These are phyloP conservation scores for Bradypus variegatus DNA, from an alignment of 2,797 vertebrate genomes.

Conservation along the genomic window DNA sequence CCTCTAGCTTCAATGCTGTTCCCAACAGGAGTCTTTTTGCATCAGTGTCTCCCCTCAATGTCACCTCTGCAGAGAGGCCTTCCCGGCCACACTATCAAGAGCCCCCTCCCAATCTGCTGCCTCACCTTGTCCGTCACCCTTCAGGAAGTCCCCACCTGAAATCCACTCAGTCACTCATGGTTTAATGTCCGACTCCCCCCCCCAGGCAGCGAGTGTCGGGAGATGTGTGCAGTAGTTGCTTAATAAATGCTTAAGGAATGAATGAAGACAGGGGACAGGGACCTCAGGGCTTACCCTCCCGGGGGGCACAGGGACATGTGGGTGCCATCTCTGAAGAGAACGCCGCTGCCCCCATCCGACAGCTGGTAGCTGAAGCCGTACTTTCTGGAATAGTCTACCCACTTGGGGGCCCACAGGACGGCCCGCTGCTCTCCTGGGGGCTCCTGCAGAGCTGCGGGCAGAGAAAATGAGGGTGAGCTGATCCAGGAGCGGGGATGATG, in stretches of 20 bases:
- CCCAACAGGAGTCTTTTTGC: not conserved
- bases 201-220: not conserved
- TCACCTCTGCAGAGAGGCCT: not conserved
- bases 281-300: conserved; percentile 3
- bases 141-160: not conserved
- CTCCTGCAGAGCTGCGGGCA: conserved; percentile 32
- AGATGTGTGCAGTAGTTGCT: not conserved
- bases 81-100: no score
- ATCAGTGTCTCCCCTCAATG: not conserved
- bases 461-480: not conserved
- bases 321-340: conserved; percentile 54
- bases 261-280: not conserved
- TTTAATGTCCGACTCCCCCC: not conserved
- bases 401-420: conserved; percentile 48
- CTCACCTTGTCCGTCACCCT: not conserved
- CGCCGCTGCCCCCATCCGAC: not conserved
- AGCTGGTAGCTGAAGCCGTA: conserved; percentile 60
- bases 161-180: not conserved
- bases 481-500: not conserved
- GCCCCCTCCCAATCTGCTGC: not conserved
- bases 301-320: conserved; percentile 50
- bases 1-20: not conserved
- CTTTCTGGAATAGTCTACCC: conserved; percentile 64
- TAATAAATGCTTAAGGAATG: not conserved
- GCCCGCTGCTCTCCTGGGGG: not conserved